Percentiles rank a stretch among this genome's conserved stretches.
These are phyloP conservation scores for Leptodactylus fallax DNA, from an alignment of 2,797 vertebrate genomes.

Conservation along the genomic window DNA sequence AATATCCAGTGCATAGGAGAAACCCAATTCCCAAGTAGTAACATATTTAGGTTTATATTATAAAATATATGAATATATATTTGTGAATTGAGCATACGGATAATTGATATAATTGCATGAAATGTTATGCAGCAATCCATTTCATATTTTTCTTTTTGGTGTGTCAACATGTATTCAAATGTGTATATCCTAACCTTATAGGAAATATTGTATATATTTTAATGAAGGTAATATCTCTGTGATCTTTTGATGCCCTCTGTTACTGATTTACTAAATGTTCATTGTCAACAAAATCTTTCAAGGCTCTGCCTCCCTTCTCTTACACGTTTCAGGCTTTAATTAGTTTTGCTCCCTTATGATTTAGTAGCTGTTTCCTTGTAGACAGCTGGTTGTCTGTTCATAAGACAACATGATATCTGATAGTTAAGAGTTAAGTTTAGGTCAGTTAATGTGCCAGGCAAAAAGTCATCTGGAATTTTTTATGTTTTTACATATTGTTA, in stretches of 20 bases:
- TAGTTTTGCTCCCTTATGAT: constrained; percentile 61
- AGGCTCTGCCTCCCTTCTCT: constrained; percentile 45
- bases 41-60: neutral
- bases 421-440: constrained; percentile 29
- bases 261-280: constrained; percentile 45
- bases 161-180: no score
- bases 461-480: constrained; percentile 35
- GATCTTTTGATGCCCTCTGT: constrained; percentile 13
- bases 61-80: no score
- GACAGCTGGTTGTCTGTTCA: constrained; percentile 46
- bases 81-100: no score
- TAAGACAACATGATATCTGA: constrained; percentile 42
- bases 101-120: no score
- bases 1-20: no score
- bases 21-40: neutral
- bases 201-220: neutral
- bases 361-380: constrained; percentile 57
- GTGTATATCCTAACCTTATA: no score
- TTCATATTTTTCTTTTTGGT: no score
- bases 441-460: constrained; percentile 34
- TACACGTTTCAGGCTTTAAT: constrained; percentile 61
- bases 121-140: no score
- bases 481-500: neutral
- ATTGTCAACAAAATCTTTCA: constrained; percentile 58
- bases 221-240: neutral